phyloP scores from a whole-genome alignment of 1,140 invertebrate genomes.

The Cyphomyrmex costatus region DNA sequence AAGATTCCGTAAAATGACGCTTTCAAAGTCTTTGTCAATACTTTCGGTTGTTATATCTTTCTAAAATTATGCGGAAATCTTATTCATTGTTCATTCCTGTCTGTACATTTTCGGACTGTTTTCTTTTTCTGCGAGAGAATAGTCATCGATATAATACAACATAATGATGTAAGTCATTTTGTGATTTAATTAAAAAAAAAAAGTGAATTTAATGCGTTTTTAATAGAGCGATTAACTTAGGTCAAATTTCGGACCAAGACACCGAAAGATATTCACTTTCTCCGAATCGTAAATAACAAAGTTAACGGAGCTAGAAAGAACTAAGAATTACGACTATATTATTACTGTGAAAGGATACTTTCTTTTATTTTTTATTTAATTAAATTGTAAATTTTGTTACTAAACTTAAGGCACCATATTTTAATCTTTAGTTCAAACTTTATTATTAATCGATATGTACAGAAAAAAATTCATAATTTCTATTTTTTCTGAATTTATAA shows the following conservation, averaged over 20 bases:
- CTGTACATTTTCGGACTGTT: too few species aligned
- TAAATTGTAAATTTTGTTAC: too few species aligned
- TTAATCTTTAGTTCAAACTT: neutral
- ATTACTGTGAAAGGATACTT: neutral
- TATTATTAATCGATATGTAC: neutral
- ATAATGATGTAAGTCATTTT: too few species aligned
- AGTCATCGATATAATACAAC: too few species aligned
- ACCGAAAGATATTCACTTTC: slow-evolving; percentile 15
- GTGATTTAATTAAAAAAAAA: neutral
- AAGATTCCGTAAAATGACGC: too few species aligned
- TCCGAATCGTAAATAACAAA: slow-evolving; percentile 8
- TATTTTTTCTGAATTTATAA: neutral
- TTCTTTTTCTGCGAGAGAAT: too few species aligned
- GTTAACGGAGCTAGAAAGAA: neutral
- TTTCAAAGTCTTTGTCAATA: too few species aligned
- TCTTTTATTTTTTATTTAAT: neutral
- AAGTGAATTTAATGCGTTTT: slow-evolving; percentile 2
- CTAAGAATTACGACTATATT: neutral
- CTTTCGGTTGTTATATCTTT: too few species aligned
- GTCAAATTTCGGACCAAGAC: neutral
- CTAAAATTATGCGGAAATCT: too few species aligned
- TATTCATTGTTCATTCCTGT: too few species aligned
- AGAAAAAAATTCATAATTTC: neutral
- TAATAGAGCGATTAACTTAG: neutral
- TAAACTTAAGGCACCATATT: too few species aligned